Base-by-base conservation (phyloP, 1,140 invertebrate species). In the Luehdorfia chinensis region DNA sequence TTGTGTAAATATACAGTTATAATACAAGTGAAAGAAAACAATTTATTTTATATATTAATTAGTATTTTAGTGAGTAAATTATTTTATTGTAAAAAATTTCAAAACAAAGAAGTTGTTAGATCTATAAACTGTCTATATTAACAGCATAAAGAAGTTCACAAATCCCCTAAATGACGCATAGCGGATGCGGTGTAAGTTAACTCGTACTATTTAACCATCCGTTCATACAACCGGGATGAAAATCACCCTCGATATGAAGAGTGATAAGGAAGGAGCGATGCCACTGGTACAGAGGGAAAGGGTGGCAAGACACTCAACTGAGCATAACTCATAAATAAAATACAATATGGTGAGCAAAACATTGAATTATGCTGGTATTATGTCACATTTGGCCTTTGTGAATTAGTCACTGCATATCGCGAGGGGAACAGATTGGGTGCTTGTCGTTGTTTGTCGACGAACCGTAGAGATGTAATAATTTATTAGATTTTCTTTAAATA, bases 301-400 rank as follows among this genome's bases (percentile, higher is more conserved):
- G 59, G 73, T 79, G 37, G 47, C 21, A 55, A 21, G 16, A 67
- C 55, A 63, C 41, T 70, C 79, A 76, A 66, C 72, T 56, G 68
- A 44, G 73, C 73, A 84, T 84, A 80, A 81, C 78, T 84, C 84
- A 87, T 87, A 87, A 88, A 88, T 88, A 88, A 88, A 86, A 77
- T 80, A 85, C 84, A 88, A 88, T 88, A 88, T 88, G 84, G 84
- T 88, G 84, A 86, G 79, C 85, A 88, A 84, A 88, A 88, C 84
- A 87, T 85, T 87, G 81, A 87, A 85, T 87, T 87, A 86, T 86
- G 81, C 75, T 55, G 83, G 80, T 87, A 88, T 88, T 88, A 88
- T 87, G 84, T 85, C 87, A 85, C 87, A 80, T 84, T 83, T 84
- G 77, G 79, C 76, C 79, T 83, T 84, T 84, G 75, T 83, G 67